These are phyloP conservation scores for Nymphicus hollandicus DNA, from an alignment of 2,113 vertebrate species.

Conservation along the genomic window DNA sequence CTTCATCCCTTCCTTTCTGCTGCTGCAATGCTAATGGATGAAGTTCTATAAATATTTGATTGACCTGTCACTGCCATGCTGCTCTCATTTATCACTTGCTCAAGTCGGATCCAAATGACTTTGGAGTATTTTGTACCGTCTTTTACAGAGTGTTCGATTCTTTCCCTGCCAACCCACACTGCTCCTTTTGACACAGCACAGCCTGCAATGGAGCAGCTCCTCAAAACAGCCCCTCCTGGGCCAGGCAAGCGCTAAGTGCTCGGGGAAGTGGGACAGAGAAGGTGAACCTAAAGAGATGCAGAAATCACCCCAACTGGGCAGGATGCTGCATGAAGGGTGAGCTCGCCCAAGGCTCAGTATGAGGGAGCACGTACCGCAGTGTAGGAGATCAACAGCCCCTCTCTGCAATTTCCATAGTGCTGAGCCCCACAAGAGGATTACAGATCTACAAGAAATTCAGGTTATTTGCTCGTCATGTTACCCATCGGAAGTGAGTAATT, in stretches of 20 bases:
- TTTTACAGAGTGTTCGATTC: background rate
- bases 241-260: background rate
- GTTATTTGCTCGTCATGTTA: slow-evolving; percentile 55
- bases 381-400: slow-evolving; percentile 8
- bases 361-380: background rate
- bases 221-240: background rate
- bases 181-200: fast-evolving
- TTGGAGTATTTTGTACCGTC: slow-evolving; percentile 34
- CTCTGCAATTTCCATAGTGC: background rate
- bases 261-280: background rate
- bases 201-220: background rate
- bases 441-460: slow-evolving; percentile 49
- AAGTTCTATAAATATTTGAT: slow-evolving; percentile 71
- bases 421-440: slow-evolving; percentile 44
- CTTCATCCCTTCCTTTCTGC: slow-evolving; percentile 13
- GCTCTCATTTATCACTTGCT: slow-evolving; percentile 67
- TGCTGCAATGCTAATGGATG: slow-evolving; percentile 43
- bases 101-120: background rate
- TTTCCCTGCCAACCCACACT: background rate
- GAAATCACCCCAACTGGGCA: background rate
- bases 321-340: background rate
- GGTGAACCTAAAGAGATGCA: background rate
- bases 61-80: slow-evolving; percentile 60
- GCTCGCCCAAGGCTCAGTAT: background rate
- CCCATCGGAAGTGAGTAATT: slow-evolving; percentile 57